phyloP scores from a whole-genome alignment of 1,140 invertebrate genomes.

The Portunus trituberculatus region DNA sequence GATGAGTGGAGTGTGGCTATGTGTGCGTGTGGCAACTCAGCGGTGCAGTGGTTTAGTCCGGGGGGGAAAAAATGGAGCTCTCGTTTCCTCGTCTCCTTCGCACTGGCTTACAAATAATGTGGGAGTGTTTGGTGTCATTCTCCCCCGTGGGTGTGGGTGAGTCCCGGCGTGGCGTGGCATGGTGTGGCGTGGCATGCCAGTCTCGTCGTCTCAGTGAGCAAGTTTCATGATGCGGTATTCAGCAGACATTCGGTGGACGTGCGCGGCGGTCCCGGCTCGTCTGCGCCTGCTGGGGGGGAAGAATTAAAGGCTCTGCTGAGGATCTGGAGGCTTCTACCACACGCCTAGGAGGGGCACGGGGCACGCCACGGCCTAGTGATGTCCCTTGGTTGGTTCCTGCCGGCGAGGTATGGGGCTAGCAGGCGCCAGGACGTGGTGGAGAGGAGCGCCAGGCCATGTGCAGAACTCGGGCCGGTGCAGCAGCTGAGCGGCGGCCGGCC shows the following conservation, averaged over 20 bases:
- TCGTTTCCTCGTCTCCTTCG: neutral
- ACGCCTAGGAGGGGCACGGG: neutral
- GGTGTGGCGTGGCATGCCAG: neutral
- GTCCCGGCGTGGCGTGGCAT: neutral
- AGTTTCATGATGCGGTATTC: neutral
- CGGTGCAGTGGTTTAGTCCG: neutral
- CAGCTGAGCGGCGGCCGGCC: constrained; percentile 29
- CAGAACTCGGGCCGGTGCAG: neutral
- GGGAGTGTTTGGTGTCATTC: neutral
- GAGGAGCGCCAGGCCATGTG: neutral
- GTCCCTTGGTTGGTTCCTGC: neutral
- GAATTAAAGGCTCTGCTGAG: neutral
- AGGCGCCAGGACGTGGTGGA: neutral
- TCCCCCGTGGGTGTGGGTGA: neutral
- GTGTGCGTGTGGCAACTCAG: neutral
- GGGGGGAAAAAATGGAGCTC: neutral
- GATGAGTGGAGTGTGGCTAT: neutral
- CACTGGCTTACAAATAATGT: too few relatives aligned
- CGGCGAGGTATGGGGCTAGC: neutral
- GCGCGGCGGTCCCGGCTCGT: neutral
- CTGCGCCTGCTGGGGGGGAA: neutral
- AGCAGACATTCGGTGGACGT: neutral
- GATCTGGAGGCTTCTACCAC: neutral
- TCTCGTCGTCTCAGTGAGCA: neutral
- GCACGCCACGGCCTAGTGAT: neutral